These are phyloP conservation scores for Ceramica pisi DNA, from an alignment of 2,888 invertebrate genomes.

Conservation along the genomic window DNA sequence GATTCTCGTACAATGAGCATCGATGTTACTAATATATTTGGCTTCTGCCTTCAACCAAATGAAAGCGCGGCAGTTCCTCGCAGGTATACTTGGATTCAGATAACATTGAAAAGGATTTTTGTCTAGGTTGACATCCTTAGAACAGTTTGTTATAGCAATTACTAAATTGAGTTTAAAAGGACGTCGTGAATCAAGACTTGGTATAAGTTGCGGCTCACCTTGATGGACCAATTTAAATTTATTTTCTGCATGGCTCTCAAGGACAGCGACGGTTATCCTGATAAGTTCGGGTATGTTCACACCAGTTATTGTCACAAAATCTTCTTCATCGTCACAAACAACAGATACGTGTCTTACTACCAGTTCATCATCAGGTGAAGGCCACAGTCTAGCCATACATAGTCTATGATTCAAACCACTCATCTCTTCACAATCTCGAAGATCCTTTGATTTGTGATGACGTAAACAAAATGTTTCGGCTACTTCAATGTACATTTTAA, in stretches of 20 bases:
- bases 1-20: conserved; percentile 66
- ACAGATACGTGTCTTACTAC: conserved; percentile 74
- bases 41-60: conserved; percentile 76
- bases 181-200: conserved; percentile 74
- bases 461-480: conserved; percentile 81
- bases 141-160: conserved; percentile 78
- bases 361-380: conserved; percentile 80
- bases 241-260: conserved; percentile 73
- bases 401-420: conserved; percentile 77
- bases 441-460: conserved; percentile 67
- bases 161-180: conserved; percentile 79
- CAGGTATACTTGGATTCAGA: conserved; percentile 68
- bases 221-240: conserved; percentile 76
- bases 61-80: conserved; percentile 74
- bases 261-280: conserved; percentile 71
- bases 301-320: conserved; percentile 78
- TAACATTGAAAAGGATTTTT: conserved; percentile 71
- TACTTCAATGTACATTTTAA: conserved; percentile 82
- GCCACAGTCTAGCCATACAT: conserved; percentile 81
- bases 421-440: conserved; percentile 80
- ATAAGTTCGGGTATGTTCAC: conserved; percentile 73
- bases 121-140: conserved; percentile 71
- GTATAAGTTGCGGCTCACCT: conserved; percentile 79
- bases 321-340: conserved; percentile 79
- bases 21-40: conserved; percentile 71